Percentiles rank a stretch among this genome's conserved stretches.
These are phyloP conservation scores for Pangasius sanitwongsei DNA, from an alignment of 2,797 vertebrate species.

Conservation along the genomic window DNA sequence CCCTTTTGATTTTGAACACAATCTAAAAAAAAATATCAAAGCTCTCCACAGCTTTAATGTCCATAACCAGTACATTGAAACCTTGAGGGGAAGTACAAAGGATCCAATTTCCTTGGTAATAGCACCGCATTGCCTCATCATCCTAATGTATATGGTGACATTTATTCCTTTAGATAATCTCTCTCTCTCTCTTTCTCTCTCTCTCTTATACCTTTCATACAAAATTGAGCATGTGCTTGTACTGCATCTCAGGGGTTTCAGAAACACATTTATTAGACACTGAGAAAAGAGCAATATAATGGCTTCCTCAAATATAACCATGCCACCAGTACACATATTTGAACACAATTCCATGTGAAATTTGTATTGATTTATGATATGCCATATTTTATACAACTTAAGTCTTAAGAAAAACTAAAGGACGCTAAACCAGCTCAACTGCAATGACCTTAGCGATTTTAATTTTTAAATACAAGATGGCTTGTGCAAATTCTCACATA, in stretches of 20 bases:
- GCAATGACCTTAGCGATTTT: background rate
- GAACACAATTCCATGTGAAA: background rate
- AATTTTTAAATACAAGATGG: background rate
- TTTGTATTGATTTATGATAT: background rate
- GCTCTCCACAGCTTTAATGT: slow-evolving; percentile 23
- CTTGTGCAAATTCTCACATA: no score
- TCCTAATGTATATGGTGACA: slow-evolving; percentile 58
- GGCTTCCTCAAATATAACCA: slow-evolving; percentile 51
- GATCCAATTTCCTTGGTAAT: slow-evolving; percentile 58
- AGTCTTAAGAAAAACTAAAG: background rate
- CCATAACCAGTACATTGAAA: slow-evolving; percentile 38
- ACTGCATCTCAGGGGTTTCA: slow-evolving; percentile 53
- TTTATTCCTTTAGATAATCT: slow-evolving; percentile 47
- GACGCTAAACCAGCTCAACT: no score
- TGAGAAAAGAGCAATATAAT: slow-evolving; percentile 34
- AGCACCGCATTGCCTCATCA: slow-evolving; percentile 53
- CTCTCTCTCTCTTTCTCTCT: background rate
- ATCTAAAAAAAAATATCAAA: slow-evolving; percentile 14
- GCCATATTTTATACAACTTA: background rate
- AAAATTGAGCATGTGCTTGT: slow-evolving; percentile 51
- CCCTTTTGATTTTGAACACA: slow-evolving; percentile 18
- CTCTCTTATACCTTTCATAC: slow-evolving; percentile 31
- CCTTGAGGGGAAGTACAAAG: slow-evolving; percentile 55
- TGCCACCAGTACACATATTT: slow-evolving; percentile 41
- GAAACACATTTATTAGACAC: slow-evolving; percentile 44